phyloP scores from a whole-genome alignment of 2,888 invertebrate species.

The Cryptophagus acutangulus region DNA sequence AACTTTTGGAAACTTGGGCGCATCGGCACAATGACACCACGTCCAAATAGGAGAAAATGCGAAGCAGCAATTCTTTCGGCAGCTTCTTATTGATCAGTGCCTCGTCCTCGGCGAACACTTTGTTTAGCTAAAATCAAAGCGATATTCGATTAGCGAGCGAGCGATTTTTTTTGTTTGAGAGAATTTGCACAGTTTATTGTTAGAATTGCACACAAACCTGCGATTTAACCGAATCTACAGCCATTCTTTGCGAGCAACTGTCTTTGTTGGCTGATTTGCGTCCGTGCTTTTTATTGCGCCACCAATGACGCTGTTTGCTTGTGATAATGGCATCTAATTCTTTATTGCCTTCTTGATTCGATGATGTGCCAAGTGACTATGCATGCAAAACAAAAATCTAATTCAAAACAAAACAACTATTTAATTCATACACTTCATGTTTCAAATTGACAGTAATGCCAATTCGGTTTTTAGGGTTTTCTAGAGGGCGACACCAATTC shows the following conservation, averaged over 20 bases:
- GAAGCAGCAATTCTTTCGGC: slow-evolving; percentile 90
- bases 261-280: slow-evolving; percentile 30
- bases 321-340: slow-evolving; percentile 32
- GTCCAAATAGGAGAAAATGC: slow-evolving; percentile 93
- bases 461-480: too few species aligned
- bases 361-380: slow-evolving; percentile 34
- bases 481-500: too few species aligned
- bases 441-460: too few species aligned
- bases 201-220: slow-evolving; percentile 34
- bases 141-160: neutral
- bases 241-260: slow-evolving; percentile 30
- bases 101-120: slow-evolving; percentile 75
- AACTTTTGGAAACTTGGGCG: slow-evolving; percentile 74
- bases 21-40: slow-evolving; percentile 93
- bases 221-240: slow-evolving; percentile 38
- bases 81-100: slow-evolving; percentile 89
- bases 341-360: slow-evolving; percentile 25
- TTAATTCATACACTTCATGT: too few species aligned
- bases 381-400: slow-evolving; percentile 32
- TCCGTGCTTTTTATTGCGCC: slow-evolving; percentile 33
- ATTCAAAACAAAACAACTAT: slow-evolving; percentile 16
- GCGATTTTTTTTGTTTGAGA: neutral
- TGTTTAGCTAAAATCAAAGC: slow-evolving; percentile 58
- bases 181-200: slow-evolving; percentile 3
- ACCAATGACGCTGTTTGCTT: slow-evolving; percentile 33